phyloP scores from a whole-genome alignment of 2,888 invertebrate species.

The Saturnia japonica region DNA sequence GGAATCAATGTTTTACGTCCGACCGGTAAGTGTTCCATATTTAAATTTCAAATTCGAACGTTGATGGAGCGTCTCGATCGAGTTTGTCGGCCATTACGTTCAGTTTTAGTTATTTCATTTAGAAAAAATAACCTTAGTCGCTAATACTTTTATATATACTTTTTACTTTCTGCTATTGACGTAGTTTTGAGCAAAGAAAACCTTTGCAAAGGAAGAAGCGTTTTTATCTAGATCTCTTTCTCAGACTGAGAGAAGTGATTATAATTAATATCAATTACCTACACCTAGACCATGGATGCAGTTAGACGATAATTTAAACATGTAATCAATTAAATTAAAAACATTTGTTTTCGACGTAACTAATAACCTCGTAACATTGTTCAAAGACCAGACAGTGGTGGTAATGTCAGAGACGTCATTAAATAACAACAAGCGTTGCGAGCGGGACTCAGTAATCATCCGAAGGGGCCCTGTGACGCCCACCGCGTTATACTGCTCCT shows the following conservation, averaged over 20 bases:
- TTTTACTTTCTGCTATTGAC: not conserved
- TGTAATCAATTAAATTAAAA: constrained; percentile 2
- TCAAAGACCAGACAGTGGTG: constrained; percentile 45
- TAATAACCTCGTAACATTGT: constrained; percentile 15
- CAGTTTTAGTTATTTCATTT: not conserved
- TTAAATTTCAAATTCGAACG: constrained; percentile 54
- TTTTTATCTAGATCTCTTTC: not conserved
- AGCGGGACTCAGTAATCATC: constrained; percentile 59
- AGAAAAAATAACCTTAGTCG: not conserved
- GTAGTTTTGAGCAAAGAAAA: not conserved
- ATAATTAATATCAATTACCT: not conserved
- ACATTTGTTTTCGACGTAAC: constrained; percentile 8
- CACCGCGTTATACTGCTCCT: constrained; percentile 68
- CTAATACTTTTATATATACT: not conserved
- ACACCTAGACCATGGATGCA: not conserved
- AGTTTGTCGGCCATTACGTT: constrained; percentile 9
- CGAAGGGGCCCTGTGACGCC: constrained; percentile 65
- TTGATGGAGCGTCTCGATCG: constrained; percentile 21
- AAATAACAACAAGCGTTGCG: constrained; percentile 61
- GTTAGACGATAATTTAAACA: not conserved
- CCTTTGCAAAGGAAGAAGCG: not conserved
- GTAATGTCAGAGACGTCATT: constrained; percentile 56
- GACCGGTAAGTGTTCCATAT: constrained; percentile 68
- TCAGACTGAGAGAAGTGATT: not conserved
- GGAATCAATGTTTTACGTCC: constrained; percentile 69